Base-by-base conservation (phyloP, 2,888 invertebrate species). In the Diaperis boleti region DNA sequence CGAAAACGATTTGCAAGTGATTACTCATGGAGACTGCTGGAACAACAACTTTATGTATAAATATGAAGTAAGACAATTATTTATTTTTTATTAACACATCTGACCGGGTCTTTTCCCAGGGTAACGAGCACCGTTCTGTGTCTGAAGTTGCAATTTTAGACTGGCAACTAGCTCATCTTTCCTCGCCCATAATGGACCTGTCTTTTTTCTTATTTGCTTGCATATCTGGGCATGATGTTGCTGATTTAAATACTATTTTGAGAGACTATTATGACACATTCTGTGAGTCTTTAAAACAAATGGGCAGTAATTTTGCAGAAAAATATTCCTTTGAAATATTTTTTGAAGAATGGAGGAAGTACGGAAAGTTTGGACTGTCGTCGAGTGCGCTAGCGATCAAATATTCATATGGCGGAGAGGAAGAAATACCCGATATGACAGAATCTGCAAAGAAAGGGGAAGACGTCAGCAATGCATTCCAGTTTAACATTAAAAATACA, bases 171-270 rank as follows among this genome's bases (percentile, higher is more conserved):
- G 49, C 62, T 5, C 13, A 11, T 7, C 13, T 37, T 6, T 20
- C 39, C 2, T 45, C 44, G n/a, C 65, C 62, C 6, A 45, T 59
- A 8, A 8, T 52, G n/a, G 65, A 65, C 20, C 44, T 81, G 29
- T 65, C 75, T 2, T 79, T 80, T 60, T 70, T 75, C 62, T 65
- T 81, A 7, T 79, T 75, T 59, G 73, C 74, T 3, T 75, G 75
- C 33, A 70, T 73, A 7, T 62, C 70, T 1, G 72, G 72, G 33
- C 68, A 73, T 3, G 62, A 72, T 10, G 68, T 79, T 2, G 59
- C 69, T 29, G 64, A 76, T 15, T 72, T 73, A 4, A 71, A 80
- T 15, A 45, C 72, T 13, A 69, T 75, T 15, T 59, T 80, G 3
- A 56, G 70, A 20, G 63, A 73, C 11, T 81, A 81, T 64, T 68